Base-by-base conservation (phyloP, 1,140 invertebrate species). In the Nixonia krombeini region DNA sequence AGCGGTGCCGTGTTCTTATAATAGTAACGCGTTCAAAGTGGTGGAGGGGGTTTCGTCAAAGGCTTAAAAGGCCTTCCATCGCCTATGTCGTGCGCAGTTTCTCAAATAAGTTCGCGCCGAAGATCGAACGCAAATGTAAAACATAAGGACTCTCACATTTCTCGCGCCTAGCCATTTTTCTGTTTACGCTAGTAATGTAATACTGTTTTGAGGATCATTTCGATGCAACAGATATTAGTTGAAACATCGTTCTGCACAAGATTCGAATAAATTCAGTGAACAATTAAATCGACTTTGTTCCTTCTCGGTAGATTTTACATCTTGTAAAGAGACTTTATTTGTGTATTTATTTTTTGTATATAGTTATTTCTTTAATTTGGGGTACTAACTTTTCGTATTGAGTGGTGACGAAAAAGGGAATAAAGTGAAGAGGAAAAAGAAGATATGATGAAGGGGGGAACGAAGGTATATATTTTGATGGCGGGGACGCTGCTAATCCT, bases 51-150 rank as follows among this genome's bases (percentile, higher is more conserved):
- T 25, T 73, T 58, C 40, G 56, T 74, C 41, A 72, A 81, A 77
- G 57, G 77, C 76, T 82, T 82, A 83, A 82, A 83, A 83, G 70
- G 78, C 73, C 74, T 77, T 74, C 66, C 52, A 65, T 73, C 78
- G 71, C 58, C 71, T 79, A 75, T 72, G 62, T 62, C 56, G 73
- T 77, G 80, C 78, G 80, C 80, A 83, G 81, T 83, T 62, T 67
- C 73, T 17, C 59, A 73, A 74, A 72, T 65, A 70, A 76, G 71
- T 64, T 73, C 63, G 46, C 46, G 55, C 51, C 41, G 41, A 69
- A 58, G 49, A 61, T 65, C 46, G 59, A 70, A 61, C 58, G 35
- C 59, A 58, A 37, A 53, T 51, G 23, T n/a, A 55, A 23, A 21
- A 40, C 4, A 16, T 33, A 12, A 40, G 28, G 9, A 58, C 31